Conservation (phyloP, 1,140 invertebrate genomes). For the Araneus ventricosus region DNA sequence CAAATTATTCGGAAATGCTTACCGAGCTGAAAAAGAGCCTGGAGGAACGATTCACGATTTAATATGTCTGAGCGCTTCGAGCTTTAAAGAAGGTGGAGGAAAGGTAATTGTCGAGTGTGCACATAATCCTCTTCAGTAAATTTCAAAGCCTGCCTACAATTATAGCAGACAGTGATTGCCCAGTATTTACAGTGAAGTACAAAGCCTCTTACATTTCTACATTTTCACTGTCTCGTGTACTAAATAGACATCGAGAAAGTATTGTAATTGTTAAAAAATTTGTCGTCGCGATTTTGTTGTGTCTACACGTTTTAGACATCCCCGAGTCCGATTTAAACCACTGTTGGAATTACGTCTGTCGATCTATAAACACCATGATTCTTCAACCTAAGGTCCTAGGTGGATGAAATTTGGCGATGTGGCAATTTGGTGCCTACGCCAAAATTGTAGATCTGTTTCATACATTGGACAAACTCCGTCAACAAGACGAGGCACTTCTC, state of each 20-base stretch:
- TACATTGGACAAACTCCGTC: too few relatives aligned
- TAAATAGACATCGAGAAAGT: background rate
- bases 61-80: conserved; percentile 6
- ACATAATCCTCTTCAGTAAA: background rate
- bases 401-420: too few relatives aligned
- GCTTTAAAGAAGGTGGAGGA: background rate
- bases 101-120: background rate
- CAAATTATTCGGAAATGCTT: conserved; percentile 63
- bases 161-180: background rate
- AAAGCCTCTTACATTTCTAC: background rate
- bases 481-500: too few relatives aligned
- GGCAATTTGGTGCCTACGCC: too few relatives aligned
- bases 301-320: too few relatives aligned
- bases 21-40: conserved; percentile 59
- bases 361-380: too few relatives aligned
- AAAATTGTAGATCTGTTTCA: too few relatives aligned
- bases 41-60: conserved; percentile 58
- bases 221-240: too few relatives aligned
- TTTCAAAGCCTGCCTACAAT: background rate
- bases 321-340: too few relatives aligned
- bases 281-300: too few relatives aligned
- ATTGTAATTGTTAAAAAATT: background rate
- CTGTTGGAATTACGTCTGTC: too few relatives aligned
- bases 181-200: background rate
- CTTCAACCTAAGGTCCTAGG: too few relatives aligned